A percentile compares a stretch with the other conserved stretches of the same genome.
Evolutionary conservation across 2,888 invertebrate genomes (phyloP).

Genomic region (Leuctra nigra): DNA sequence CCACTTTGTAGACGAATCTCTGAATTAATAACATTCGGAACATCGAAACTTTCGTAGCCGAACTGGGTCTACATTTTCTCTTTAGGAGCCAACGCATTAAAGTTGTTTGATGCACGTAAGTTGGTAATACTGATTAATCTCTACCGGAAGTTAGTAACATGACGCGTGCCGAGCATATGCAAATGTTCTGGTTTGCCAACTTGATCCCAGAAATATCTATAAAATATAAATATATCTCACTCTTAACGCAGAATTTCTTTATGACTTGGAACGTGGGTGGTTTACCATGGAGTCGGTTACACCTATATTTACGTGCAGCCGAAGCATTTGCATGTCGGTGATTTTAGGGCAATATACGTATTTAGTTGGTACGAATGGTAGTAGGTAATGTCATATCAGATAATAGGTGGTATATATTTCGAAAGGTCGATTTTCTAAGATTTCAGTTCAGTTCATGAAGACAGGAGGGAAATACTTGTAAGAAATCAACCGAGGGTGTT

Average conservation of each 20-base stretch:
- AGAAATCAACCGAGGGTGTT: constrained; percentile 7
- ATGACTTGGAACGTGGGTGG: constrained; percentile 6
- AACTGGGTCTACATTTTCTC: too few relatives aligned
- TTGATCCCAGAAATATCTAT: constrained; percentile 13
- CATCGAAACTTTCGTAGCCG: too few relatives aligned
- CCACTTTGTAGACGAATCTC: too few relatives aligned
- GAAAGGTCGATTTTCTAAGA: constrained; percentile 9
- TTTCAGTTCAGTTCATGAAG: constrained; percentile 1
- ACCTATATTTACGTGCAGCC: too few relatives aligned
- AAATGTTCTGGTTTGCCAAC: constrained; percentile 20
- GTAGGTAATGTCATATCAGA: background rate
- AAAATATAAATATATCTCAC: constrained; percentile 18
- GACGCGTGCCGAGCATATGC: constrained; percentile 21
- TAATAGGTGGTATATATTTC: background rate
- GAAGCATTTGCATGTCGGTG: background rate
- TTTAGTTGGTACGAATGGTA: background rate
- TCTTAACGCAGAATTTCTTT: too few relatives aligned
- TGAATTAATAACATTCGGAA: too few relatives aligned
- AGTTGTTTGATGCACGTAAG: too few relatives aligned
- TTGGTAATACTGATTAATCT: constrained; percentile 16
- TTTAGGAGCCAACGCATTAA: too few relatives aligned
- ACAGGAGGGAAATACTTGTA: background rate
- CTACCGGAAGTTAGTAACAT: constrained; percentile 6
- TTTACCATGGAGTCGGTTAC: background rate
- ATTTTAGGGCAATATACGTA: constrained; percentile 4